Conservation (phyloP, 2,797 vertebrate species). For the Tauraco hartlaubi region DNA sequence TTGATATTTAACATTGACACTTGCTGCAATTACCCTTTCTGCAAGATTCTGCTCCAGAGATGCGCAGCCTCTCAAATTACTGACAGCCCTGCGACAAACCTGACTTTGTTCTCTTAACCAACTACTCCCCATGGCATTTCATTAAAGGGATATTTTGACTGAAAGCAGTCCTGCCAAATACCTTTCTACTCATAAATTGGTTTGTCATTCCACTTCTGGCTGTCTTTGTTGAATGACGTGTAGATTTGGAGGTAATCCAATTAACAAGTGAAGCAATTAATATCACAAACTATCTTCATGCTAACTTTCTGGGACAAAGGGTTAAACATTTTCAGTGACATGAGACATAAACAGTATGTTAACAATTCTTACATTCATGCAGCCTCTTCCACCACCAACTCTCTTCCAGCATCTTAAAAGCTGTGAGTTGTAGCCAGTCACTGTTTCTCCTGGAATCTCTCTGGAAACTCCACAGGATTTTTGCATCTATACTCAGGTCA, state of each 20-base stretch:
- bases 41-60: constrained; percentile 68
- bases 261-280: constrained; percentile 29
- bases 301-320: constrained; percentile 4
- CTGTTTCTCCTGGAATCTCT: neutral
- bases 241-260: constrained; percentile 51
- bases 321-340: constrained; percentile 1
- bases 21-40: constrained; percentile 76
- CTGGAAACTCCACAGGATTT: neutral
- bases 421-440: neutral
- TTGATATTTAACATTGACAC: constrained; percentile 68
- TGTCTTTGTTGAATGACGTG: constrained; percentile 19
- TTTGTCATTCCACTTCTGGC: constrained; percentile 55
- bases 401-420: neutral
- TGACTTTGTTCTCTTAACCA: constrained; percentile 79
- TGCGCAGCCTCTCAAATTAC: constrained; percentile 74
- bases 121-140: constrained; percentile 73
- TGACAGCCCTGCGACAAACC: constrained; percentile 69
- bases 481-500: neutral
- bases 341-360: neutral
- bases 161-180: constrained; percentile 68
- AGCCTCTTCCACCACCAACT: neutral
- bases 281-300: neutral
- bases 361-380: neutral
- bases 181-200: constrained; percentile 61
- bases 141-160: constrained; percentile 73